Base-by-base conservation (phyloP, 2,888 invertebrate species). In the Oscheius myriophilus region DNA sequence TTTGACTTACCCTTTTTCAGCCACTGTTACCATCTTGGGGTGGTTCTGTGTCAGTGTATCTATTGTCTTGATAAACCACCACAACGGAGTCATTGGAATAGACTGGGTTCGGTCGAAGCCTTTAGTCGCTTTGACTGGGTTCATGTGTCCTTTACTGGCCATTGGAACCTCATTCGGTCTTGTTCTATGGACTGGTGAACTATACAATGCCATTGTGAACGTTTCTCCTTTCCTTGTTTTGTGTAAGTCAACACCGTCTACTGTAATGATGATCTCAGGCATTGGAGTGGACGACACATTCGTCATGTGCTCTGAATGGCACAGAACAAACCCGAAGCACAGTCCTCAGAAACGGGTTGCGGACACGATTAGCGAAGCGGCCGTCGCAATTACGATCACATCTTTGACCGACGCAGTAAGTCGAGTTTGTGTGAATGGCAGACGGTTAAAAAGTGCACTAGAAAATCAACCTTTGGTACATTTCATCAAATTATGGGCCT, bases 251-350 rank as follows among this genome's bases (percentile, higher is more conserved):
- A 18, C 7, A 3, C n/a, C 11, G 3, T 18, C 49, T n/a, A 6
- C 49, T 6, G 49, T 3, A 49, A 9, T 9, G 11, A 49, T 49
- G 33, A 6, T 87, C 88, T 21, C 87, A 95, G 95, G 94, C 85
- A 95, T 96, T 84, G 95, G 95, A 72, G 94, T 95, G 74, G 95
- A 96, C 87, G 95, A 95, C 87, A 94, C 95, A 0, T 96, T 95
- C 86, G 94, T 96, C n/a, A 93, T 96, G 93, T 88, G 95, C 82
- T 95, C 95, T 1, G 94, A 94, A 0, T 96, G 95, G 95, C 90
- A 95, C 71, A 90, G 95, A 64, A 94, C 95, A 0, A 92, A 93
- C n/a, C 81, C 86, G 7, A 68, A 80, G 53, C 69, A 79, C 58
- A 75, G 75, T 14, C 73, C 77, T 16, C 71, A 75, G 14, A 52